These are phyloP conservation scores for Aculops lycopersici DNA, from an alignment of 1,140 invertebrate species.

Conservation along the genomic window DNA sequence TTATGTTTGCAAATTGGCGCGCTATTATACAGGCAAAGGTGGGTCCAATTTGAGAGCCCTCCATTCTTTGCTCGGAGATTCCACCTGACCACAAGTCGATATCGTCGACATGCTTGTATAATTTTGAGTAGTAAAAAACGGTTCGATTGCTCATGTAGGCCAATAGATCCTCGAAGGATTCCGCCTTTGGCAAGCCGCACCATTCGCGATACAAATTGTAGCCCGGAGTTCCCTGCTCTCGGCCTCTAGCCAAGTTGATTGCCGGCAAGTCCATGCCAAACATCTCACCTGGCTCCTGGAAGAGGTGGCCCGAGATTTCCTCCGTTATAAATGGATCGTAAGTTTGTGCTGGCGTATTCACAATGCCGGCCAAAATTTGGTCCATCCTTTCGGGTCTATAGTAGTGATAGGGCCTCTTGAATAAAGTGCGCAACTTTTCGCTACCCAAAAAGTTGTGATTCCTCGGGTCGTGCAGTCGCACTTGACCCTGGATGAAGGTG, in stretches of 20 bases:
- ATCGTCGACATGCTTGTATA: conserved; percentile 15
- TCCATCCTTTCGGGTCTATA: conserved; percentile 65
- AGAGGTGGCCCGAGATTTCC: conserved; percentile 36
- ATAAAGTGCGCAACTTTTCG: conserved; percentile 46
- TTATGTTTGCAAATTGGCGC: conserved; percentile 21
- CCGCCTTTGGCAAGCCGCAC: conserved; percentile 22
- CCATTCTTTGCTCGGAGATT: conserved; percentile 50
- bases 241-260: conserved; percentile 47
- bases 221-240: conserved; percentile 51
- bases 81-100: conserved; percentile 22
- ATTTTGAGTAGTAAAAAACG: conserved; percentile 10
- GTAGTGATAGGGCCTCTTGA: conserved; percentile 52
- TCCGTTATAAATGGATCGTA: conserved; percentile 70
- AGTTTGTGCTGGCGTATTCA: conserved; percentile 68
- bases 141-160: conserved; percentile 11
- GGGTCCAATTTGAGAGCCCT: conserved; percentile 60
- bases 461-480: conserved; percentile 9
- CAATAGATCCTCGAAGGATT: conserved; percentile 13
- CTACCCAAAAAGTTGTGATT: conserved; percentile 20
- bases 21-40: conserved; percentile 29
- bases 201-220: conserved; percentile 39
- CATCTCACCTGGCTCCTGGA: conserved; percentile 21
- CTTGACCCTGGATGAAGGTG: conserved; percentile 15
- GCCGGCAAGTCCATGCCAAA: conserved; percentile 51
- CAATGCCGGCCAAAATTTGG: conserved; percentile 61